These are phyloP conservation scores for Mesorhabditis sp. DNA, from an alignment of 2,888 invertebrate genomes.

Conservation along the genomic window DNA sequence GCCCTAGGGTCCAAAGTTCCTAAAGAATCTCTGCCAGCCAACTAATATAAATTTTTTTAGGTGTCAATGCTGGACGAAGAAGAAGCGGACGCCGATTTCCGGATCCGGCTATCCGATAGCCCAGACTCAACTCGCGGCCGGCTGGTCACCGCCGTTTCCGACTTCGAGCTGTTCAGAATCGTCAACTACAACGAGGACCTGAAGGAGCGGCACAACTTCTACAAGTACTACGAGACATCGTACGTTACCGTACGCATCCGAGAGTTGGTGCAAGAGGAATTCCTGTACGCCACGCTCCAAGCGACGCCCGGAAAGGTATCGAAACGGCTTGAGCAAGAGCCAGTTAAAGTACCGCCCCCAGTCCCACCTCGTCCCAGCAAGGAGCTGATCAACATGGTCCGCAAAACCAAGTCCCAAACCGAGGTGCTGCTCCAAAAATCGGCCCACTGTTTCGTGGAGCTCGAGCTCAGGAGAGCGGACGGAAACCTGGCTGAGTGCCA, in stretches of 20 bases:
- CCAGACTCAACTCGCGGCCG: conserved; percentile 8
- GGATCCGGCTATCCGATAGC: neutral
- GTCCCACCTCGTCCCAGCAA: conserved; percentile 14
- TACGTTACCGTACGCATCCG: conserved; percentile 34
- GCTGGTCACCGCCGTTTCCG: conserved; percentile 14
- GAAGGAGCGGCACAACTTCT: conserved; percentile 24
- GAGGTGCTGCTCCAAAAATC: neutral
- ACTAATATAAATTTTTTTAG: too few species aligned
- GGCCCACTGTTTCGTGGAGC: neutral
- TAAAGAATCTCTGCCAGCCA: too few species aligned
- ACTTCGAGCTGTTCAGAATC: conserved; percentile 15
- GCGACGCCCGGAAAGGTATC: conserved; percentile 10
- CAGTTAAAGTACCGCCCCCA: conserved; percentile 8
- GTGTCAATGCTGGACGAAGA: neutral
- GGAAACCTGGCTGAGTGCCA: too few species aligned
- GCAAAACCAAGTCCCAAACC: neutral
- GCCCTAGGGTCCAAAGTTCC: too few species aligned
- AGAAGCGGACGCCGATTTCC: conserved; percentile 1
- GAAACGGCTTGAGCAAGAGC: conserved; percentile 8
- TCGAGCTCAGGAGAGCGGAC: neutral
- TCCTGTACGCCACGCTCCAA: neutral
- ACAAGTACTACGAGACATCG: conserved; percentile 33
- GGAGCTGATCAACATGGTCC: conserved; percentile 8
- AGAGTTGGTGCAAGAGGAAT: conserved; percentile 18
- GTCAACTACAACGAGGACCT: conserved; percentile 31